Percentiles rank a stretch among this genome's conserved stretches.
Evolutionary conservation across 1,140 invertebrate species (phyloP).

Genomic region (Himalopsyche phryganea): DNA sequence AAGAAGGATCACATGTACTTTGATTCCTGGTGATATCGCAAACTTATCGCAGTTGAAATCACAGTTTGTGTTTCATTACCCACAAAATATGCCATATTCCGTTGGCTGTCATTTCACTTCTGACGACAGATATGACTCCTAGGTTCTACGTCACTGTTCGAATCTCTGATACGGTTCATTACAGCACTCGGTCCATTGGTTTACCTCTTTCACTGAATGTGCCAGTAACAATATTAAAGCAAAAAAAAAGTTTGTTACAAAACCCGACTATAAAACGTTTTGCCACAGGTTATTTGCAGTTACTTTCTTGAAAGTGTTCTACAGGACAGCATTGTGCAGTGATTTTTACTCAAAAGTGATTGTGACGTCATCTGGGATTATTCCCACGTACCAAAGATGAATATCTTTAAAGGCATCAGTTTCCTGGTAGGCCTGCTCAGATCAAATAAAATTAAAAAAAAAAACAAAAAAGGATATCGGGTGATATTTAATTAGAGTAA

Average conservation of each 20-base stretch:
- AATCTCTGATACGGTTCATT: conserved; percentile 28
- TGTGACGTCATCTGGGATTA: conserved; percentile 12
- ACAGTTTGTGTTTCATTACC: too few species aligned
- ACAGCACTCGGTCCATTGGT: conserved; percentile 30
- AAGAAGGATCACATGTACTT: too few species aligned
- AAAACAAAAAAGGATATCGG: too few species aligned
- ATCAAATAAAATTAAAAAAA: not conserved
- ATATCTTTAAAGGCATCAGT: conserved; percentile 9
- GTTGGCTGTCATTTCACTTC: too few species aligned
- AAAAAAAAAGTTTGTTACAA: conserved; percentile 30
- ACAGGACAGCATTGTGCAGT: conserved; percentile 11
- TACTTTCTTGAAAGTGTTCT: conserved; percentile 33
- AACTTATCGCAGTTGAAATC: too few species aligned
- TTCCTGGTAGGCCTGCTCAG: conserved; percentile 21
- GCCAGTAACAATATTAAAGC: conserved; percentile 17
- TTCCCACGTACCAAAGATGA: conserved; percentile 23
- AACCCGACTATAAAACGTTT: conserved; percentile 32
- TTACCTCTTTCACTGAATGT: conserved; percentile 24
- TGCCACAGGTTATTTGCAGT: conserved; percentile 21
- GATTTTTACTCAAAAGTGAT: not conserved
- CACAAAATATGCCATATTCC: too few species aligned
- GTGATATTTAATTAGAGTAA: too few species aligned
- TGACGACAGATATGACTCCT: too few species aligned
- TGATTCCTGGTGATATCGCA: too few species aligned
- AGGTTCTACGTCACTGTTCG: not conserved